Conservation (phyloP, 2,797 vertebrate genomes). For the Loris lydekkerianus region DNA sequence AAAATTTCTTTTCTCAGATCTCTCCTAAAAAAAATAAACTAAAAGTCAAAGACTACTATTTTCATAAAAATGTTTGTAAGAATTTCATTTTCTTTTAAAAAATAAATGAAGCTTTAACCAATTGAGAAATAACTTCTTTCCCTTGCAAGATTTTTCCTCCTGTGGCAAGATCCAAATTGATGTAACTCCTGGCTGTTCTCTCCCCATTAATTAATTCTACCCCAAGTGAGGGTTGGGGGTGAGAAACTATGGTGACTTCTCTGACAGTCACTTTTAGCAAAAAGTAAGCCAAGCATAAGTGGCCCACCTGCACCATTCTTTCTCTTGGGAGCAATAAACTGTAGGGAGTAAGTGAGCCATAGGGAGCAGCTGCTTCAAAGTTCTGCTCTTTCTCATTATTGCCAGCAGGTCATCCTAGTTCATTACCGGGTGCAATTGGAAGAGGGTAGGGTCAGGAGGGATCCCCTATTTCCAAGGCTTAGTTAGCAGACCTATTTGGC, state of each 20-base stretch:
- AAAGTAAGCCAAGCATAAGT: neutral
- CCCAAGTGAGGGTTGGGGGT: neutral
- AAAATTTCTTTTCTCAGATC: slow-evolving; percentile 54
- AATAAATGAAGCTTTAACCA: neutral
- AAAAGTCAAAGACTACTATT: slow-evolving; percentile 44
- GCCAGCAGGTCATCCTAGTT: neutral
- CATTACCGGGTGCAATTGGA: neutral
- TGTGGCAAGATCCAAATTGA: neutral
- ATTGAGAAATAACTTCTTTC: neutral
- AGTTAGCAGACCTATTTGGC: neutral
- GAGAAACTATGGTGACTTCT: neutral
- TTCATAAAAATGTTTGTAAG: slow-evolving; percentile 11
- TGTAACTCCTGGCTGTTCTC: slow-evolving; percentile 31
- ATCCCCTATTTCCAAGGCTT: neutral
- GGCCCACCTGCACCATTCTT: neutral
- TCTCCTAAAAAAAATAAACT: slow-evolving; percentile 50
- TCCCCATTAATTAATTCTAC: neutral
- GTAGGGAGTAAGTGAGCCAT: neutral
- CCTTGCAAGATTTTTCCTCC: neutral
- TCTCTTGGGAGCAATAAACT: neutral
- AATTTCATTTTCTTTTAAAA: slow-evolving; percentile 32
- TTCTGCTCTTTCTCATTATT: neutral
- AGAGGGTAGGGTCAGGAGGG: neutral
- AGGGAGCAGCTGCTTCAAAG: neutral
- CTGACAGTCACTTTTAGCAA: neutral